Evolutionary conservation across 2,113 vertebrate genomes (phyloP).

Genomic region (Myiopsitta monachus): DNA sequence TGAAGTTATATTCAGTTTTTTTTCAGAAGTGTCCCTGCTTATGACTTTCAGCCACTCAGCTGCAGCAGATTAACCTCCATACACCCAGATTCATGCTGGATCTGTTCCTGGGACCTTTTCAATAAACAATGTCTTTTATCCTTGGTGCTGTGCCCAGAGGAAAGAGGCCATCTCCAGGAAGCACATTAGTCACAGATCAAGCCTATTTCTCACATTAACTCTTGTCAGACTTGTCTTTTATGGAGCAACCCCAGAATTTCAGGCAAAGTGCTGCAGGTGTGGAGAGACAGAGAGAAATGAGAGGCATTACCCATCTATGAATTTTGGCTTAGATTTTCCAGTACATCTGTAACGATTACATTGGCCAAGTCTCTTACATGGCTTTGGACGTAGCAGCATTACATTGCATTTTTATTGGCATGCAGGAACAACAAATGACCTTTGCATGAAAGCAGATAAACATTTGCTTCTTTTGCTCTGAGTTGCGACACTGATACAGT

Average conservation of each 20-base stretch:
- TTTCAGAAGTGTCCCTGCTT: neutral
- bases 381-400: neutral
- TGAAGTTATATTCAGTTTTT: neutral
- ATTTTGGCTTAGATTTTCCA: neutral
- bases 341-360: neutral
- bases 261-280: neutral
- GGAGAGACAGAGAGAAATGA: neutral
- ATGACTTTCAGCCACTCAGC: neutral
- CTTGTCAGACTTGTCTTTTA: neutral
- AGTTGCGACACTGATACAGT: neutral
- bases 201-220: neutral
- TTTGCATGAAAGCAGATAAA: neutral
- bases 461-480: neutral
- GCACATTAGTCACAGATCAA: fast-evolving
- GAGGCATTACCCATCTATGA: neutral
- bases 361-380: neutral
- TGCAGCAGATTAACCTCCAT: constrained; percentile 32
- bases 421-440: neutral
- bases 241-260: neutral
- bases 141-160: neutral
- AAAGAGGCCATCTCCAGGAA: neutral
- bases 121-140: neutral
- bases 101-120: neutral
- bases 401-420: neutral
- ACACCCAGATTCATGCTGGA: neutral